Evolutionary conservation across 2,797 vertebrate genomes (phyloP).

Genomic region (Labroides dimidiatus): DNA sequence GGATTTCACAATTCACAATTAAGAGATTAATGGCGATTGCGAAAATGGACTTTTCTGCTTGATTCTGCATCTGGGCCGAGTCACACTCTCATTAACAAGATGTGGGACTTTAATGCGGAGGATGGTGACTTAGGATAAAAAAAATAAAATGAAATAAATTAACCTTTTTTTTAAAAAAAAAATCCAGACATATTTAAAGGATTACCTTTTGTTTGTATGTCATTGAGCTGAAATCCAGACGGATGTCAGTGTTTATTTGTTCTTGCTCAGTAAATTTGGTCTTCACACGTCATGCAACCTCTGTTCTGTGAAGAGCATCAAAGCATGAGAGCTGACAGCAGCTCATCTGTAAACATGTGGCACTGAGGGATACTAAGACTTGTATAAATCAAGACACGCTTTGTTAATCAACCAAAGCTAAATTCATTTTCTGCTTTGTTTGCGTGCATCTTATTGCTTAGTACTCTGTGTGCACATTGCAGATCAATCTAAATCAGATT

Average conservation of each 20-base stretch:
- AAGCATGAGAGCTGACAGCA: background rate
- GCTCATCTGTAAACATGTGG: background rate
- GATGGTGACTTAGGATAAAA: too few relatives aligned
- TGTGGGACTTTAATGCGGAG: too few relatives aligned
- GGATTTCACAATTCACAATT: too few relatives aligned
- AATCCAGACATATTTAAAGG: background rate
- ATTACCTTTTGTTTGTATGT: background rate
- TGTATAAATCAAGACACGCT: background rate
- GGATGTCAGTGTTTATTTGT: background rate
- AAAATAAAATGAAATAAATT: too few relatives aligned
- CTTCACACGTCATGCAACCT: background rate
- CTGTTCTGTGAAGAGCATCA: background rate
- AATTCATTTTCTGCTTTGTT: background rate
- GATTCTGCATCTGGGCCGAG: too few relatives aligned
- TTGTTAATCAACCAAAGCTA: background rate
- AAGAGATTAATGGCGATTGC: too few relatives aligned
- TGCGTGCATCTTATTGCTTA: background rate
- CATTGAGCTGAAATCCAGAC: background rate
- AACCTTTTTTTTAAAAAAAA: background rate
- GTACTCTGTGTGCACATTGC: background rate
- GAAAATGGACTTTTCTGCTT: too few relatives aligned
- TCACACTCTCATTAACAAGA: background rate
- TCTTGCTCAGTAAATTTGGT: background rate
- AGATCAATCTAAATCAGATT: background rate
- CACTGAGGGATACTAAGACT: background rate